Base-by-base conservation (phyloP, 2,888 invertebrate species). In the Watsonalla binaria region DNA sequence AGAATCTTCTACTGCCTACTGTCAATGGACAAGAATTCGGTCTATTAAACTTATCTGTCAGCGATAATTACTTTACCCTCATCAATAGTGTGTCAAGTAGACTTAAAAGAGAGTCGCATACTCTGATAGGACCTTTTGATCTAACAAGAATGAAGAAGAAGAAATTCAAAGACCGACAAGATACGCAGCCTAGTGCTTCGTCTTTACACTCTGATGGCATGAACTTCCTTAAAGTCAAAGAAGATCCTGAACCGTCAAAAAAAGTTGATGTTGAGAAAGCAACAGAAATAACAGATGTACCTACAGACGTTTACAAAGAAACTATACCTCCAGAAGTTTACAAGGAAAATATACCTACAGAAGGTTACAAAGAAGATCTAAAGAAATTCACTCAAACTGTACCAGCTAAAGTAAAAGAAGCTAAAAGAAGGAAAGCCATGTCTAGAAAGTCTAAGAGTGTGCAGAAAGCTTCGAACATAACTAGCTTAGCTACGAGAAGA, bases 51-150 rank as follows among this genome's bases (percentile, higher is more conserved):
- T 5, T 37, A 8, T 14, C 49, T 0, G 37, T 37, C 6, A 15
- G 37, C 34, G 37, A 49, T 49, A 37, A 15, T 35, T 13, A 14
- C 39, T 1, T 37, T n/a, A 9, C 9, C 5, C 5, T 37, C 8
- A 37, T 15, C 14, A 49, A 15, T 33, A 13, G 37, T 9, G 24
- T 47, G 8, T 46, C 45, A 9, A 52, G 46, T 15, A 59, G 75
- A 7, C 52, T 57, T 53, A 74, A 67, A 47, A 68, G 81, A 9
- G 76, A 76, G n/a, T 63, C 80, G 0, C 79, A 79, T 53, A 72
- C 84, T 0, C 76, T 87, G 24, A 85, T 87, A 37, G 80, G 81
- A 0, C 76, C 87, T 2, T 86, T 83, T 57, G 87, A 88, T 52
- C 75, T 88, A 52, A 80, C 84, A 0, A 82, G 78, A 52, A 72